Conservation (phyloP, 2,888 invertebrate genomes). For the Papilio demoleus region DNA sequence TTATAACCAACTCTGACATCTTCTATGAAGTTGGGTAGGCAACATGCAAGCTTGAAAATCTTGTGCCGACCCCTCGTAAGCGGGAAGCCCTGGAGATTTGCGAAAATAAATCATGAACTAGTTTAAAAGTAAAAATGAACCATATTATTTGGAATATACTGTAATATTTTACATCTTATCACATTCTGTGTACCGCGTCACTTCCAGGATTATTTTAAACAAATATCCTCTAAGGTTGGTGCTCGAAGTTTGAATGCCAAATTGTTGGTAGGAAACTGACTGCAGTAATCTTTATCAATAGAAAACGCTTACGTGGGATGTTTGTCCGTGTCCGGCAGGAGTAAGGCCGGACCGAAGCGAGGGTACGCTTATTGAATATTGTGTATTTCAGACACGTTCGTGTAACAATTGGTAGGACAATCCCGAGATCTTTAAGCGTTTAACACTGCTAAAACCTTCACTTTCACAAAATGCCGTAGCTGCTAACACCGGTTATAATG, state of each 20-base stretch:
- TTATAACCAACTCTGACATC: no score
- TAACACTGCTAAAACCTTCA: background rate
- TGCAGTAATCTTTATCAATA: slow-evolving; percentile 33
- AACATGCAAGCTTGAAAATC: no score
- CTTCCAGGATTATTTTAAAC: slow-evolving; percentile 23
- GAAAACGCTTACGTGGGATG: slow-evolving; percentile 28
- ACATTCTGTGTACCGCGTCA: background rate
- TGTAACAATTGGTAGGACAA: background rate
- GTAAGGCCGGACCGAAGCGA: background rate
- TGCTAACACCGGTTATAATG: background rate
- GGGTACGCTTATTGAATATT: slow-evolving; percentile 5
- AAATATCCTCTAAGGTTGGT: slow-evolving; percentile 33
- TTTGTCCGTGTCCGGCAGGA: background rate
- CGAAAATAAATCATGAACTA: no score
- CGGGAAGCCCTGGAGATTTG: no score
- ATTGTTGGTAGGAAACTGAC: slow-evolving; percentile 32
- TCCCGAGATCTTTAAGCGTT: background rate
- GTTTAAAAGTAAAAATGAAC: no score
- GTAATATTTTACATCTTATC: no score
- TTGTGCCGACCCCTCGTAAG: no score
- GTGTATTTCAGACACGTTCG: background rate
- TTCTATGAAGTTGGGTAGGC: no score
- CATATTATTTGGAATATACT: no score
- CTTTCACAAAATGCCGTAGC: background rate
- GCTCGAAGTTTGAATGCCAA: slow-evolving; percentile 40